phyloP scores from a whole-genome alignment of 2,113 vertebrate genomes.

The Alectura lathami region DNA sequence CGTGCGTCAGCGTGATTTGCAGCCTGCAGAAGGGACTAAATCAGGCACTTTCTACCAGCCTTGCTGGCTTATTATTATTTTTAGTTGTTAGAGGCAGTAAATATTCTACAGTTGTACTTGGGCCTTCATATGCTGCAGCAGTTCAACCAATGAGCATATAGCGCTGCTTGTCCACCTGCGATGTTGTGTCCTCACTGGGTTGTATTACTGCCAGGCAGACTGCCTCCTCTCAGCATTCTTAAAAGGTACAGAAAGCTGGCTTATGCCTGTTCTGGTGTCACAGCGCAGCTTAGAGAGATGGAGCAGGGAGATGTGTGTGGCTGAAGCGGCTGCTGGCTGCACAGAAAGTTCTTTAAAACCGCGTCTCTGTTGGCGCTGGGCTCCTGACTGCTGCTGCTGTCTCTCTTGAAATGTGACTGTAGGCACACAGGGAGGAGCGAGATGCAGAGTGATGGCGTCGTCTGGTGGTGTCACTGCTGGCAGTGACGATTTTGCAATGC shows the following conservation, averaged over 20 bases:
- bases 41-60: not conserved
- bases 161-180: not conserved
- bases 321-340: accelerated
- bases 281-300: not conserved
- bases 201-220: not conserved
- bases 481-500: not conserved
- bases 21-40: not conserved
- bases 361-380: accelerated
- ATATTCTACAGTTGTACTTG: not conserved
- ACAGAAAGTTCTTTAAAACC: not conserved
- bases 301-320: not conserved
- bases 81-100: not conserved
- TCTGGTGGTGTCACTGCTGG: not conserved
- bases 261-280: not conserved
- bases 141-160: not conserved
- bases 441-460: not conserved
- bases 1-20: not conserved
- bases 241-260: not conserved
- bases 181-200: not conserved
- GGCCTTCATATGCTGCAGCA: not conserved
- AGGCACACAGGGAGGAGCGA: not conserved
- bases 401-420: not conserved
- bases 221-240: not conserved
- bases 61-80: not conserved
- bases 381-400: accelerated